Evolutionary conservation across 2,797 vertebrate genomes (phyloP).

Genomic region (Malacoraja senta): DNA sequence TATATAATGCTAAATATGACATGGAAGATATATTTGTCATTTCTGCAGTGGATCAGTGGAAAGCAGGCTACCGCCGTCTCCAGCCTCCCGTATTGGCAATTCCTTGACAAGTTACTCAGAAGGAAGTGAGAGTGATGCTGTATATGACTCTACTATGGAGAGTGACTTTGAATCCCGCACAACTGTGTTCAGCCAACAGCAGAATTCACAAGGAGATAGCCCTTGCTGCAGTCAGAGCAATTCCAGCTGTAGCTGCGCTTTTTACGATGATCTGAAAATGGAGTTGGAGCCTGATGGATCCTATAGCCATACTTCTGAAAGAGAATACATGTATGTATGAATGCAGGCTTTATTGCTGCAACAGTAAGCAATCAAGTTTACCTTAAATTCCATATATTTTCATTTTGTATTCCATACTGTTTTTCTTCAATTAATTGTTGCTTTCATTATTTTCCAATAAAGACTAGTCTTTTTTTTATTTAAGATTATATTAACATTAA

Average conservation of each 20-base stretch:
- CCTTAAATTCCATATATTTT: not conserved
- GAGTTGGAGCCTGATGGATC: conserved; percentile 19
- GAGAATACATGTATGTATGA: conserved; percentile 40
- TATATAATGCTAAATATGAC: not conserved
- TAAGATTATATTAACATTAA: not conserved
- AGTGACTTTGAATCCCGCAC: conserved; percentile 31
- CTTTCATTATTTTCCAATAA: not conserved
- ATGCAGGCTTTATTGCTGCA: not conserved
- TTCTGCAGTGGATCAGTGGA: conserved; percentile 38
- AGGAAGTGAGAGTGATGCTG: conserved; percentile 28
- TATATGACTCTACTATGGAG: not conserved
- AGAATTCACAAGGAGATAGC: conserved; percentile 13
- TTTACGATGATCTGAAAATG: not conserved
- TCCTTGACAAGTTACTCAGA: conserved; percentile 28
- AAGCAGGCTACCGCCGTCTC: conserved; percentile 24
- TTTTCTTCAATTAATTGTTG: not conserved
- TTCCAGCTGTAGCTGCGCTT: conserved; percentile 34
- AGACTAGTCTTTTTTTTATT: not conserved
- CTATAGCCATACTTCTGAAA: not conserved
- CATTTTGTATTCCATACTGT: not conserved
- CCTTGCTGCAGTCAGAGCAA: conserved; percentile 8
- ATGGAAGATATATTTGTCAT: conserved; percentile 11
- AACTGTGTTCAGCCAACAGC: not conserved
- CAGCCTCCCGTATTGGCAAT: not conserved
- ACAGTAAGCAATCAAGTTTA: not conserved